Conservation (phyloP, 2,888 invertebrate species). For the Latrodectus elegans region DNA sequence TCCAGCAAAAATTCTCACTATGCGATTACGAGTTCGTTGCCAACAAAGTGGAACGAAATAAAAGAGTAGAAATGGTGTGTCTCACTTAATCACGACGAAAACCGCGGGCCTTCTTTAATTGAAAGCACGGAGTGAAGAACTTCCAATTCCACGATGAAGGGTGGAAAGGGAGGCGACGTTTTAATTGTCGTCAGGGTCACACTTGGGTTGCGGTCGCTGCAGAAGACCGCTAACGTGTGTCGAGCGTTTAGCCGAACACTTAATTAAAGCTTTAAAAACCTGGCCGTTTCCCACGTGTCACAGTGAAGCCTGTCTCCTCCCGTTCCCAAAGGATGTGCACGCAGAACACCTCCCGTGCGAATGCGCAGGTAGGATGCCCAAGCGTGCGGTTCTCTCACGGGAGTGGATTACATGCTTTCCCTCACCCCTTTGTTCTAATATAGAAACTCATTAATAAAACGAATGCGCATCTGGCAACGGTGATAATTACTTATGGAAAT, state of each 20-base stretch:
- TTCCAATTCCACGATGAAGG: too few relatives aligned
- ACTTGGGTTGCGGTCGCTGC: conserved; percentile 22
- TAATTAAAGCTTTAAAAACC: conserved; percentile 59
- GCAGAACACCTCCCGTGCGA: background rate
- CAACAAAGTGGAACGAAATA: too few relatives aligned
- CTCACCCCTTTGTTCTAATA: too few relatives aligned
- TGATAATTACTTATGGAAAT: too few relatives aligned
- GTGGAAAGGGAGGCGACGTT: background rate
- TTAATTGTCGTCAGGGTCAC: conserved; percentile 56
- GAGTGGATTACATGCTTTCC: conserved; percentile 14
- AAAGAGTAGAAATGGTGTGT: too few relatives aligned
- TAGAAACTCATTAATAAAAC: background rate
- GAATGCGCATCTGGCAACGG: background rate
- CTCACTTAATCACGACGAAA: too few relatives aligned
- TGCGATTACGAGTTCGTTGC: too few relatives aligned
- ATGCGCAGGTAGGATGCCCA: conserved; percentile 1
- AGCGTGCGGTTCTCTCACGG: conserved; percentile 51
- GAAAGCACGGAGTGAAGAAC: too few relatives aligned
- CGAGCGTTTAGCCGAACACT: conserved; percentile 63
- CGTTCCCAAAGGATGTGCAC: conserved; percentile 53
- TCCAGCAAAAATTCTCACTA: too few relatives aligned
- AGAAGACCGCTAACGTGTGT: conserved; percentile 31
- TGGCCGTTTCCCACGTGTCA: conserved; percentile 63
- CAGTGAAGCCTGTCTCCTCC: conserved; percentile 66
- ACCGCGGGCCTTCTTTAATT: too few relatives aligned